Evolutionary conservation across 2,888 invertebrate genomes (phyloP), one percentile per base, ranked within the genome.

Genomic region (Acleris literana): DNA sequence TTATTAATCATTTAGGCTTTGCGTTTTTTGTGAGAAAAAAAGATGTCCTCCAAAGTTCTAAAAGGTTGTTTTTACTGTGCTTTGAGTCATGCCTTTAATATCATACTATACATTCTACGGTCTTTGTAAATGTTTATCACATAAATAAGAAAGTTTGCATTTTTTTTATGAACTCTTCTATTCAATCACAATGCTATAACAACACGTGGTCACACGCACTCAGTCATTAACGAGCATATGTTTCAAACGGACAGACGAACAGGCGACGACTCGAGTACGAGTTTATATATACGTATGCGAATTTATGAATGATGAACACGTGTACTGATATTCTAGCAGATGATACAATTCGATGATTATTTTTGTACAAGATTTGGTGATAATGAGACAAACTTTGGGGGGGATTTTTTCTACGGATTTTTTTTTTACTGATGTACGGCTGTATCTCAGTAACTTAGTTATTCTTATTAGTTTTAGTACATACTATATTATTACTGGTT

Each of bases 191-290:
- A 52, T 56, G 46, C 9, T 44, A 17, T 9, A 29, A n/a, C 49
- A 18, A 66, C 65, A 66, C 61, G 61, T 66, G 65, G 60, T 66
- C 64, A 51, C 63, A 66, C 44, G 58, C 58, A 59, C 53, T 33
- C 51, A 33, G 63, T 62, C 62, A 55, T 62, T 62, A 58, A 53
- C 71, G 65, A 70, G 75, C 84, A 84, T 80, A 78, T 83, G 84
- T 75, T 70, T 72, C 53, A 53, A 66, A 77, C 75, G 72, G 73
- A 79, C 84, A 78, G 78, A 77, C 82, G 76, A 77, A 75, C 80
- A 73, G 78, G 76, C 82, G 81, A 57, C 65, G 55, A 25, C 56
- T 52, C 56, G 52, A 20, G 33, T 18, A 54, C 49, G 58, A 54
- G 49, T 44, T 48, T 62, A 54, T 69, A 48, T 53, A 22, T 22